Base-by-base conservation (phyloP, 35 echinoderm and acorn worm species). In the Apostichopus japonicus region DNA sequence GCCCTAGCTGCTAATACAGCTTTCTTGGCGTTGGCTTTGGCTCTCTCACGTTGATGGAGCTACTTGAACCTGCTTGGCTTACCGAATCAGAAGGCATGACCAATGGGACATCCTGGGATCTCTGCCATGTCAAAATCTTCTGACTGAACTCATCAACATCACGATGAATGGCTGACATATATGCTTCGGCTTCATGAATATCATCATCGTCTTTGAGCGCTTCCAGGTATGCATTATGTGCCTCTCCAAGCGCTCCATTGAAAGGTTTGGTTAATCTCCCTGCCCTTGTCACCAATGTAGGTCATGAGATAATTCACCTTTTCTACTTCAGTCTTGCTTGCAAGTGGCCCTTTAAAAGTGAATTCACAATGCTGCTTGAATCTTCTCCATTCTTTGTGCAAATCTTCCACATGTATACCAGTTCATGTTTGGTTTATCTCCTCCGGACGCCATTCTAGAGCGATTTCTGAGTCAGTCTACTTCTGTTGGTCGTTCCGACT, bases 231-330 rank as follows among this genome's bases (percentile, higher is more conserved):
- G 67, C 67, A 13, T 72, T 72, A 72, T 72, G 67, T 72, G 67
- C 67, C 67, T 72, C 67, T 72, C 6, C 67, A 15, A 72, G 67
- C 33, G 33, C 33, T 61, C 89, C 81, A 78, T 14, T 17, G 24
- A 65, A 92, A 94, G 16, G 84, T 92, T 24, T 62, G 71, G 72
- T 89, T 82, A 19, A 92, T 79, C 10, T 92, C 76, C 14, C 84
- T 78, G 1, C 90, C 94, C 61, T 92, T 92, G 56, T 95, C 90
- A 10, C 94, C 94, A 14, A 90, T 89, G 62, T 95, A 95, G 10
- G 94, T 95, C 91, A 92, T 92, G 19, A 95, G 23, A 55, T 95
- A 92, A 62, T 92, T 95, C 0, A 95, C 90, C 61, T 92, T 88
- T 59, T 89, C 54, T 6, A 95, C 61, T 78, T 95, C 91, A 11